Percentiles rank a stretch among this genome's conserved stretches.
These are phyloP conservation scores for Thalpophila matura DNA, from an alignment of 2,888 invertebrate species.

Conservation along the genomic window DNA sequence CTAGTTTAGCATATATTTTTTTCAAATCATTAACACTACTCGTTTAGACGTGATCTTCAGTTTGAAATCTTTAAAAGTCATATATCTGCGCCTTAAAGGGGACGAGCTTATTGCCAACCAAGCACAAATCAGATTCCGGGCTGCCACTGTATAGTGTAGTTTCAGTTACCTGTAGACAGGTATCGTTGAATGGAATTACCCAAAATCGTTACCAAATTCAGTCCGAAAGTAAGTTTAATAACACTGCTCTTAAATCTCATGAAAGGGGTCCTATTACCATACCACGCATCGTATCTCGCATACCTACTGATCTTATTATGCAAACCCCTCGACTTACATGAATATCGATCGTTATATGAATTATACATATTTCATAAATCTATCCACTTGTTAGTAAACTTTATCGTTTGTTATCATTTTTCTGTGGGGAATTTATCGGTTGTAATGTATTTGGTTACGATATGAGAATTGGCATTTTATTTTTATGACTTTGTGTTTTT, in stretches of 20 bases:
- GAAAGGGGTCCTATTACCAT: constrained; percentile 49
- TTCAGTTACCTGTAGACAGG: too few species aligned
- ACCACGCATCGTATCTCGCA: constrained; percentile 58
- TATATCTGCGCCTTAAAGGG: too few species aligned
- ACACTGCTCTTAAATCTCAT: constrained; percentile 38
- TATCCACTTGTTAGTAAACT: constrained; percentile 32
- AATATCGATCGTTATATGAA: constrained; percentile 64
- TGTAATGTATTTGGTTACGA: constrained; percentile 14
- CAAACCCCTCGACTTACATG: constrained; percentile 62
- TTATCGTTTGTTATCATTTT: constrained; percentile 35
- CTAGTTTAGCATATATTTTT: too few species aligned
- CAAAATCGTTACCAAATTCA: constrained; percentile 5
- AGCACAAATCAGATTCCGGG: too few species aligned
- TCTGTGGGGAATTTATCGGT: constrained; percentile 6
- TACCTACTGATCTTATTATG: constrained; percentile 36
- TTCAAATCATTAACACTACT: too few species aligned
- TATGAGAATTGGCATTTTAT: constrained; percentile 9
- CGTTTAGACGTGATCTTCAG: too few species aligned
- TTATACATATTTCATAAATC: constrained; percentile 61
- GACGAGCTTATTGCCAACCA: too few species aligned
- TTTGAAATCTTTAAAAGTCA: too few species aligned
- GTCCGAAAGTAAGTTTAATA: constrained; percentile 27
- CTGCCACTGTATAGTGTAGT: too few species aligned
- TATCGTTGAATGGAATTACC: background rate
- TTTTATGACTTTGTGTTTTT: background rate